Evolutionary conservation across 2,888 invertebrate genomes (phyloP).

Genomic region (Odontothrips loti): DNA sequence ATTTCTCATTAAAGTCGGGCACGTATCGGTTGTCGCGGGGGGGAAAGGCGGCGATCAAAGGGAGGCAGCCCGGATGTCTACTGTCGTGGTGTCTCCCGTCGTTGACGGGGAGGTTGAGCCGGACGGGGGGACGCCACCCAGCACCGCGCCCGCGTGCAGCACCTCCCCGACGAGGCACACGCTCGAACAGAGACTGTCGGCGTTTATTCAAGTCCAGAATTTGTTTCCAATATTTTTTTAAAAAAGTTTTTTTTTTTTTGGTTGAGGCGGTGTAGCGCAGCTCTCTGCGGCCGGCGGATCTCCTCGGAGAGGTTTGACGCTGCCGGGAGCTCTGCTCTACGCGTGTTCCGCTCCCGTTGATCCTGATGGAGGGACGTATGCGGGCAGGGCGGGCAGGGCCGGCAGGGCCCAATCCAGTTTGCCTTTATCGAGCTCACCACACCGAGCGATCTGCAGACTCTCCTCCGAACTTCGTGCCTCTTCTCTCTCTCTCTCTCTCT

Average conservation of each 20-base stretch:
- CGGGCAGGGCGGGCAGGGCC: background rate
- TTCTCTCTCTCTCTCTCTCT: background rate
- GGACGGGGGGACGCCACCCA: background rate
- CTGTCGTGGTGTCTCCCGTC: too few species aligned
- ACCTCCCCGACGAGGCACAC: background rate
- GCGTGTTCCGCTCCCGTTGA: background rate
- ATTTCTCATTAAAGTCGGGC: too few species aligned
- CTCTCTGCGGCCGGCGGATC: too few species aligned
- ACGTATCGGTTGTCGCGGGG: too few species aligned
- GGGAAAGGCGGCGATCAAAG: too few species aligned
- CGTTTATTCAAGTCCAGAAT: too few species aligned
- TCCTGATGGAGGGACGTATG: slow-evolving; percentile 5
- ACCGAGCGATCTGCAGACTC: background rate
- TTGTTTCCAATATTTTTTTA: background rate
- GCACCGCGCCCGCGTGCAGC: background rate
- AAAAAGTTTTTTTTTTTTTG: background rate
- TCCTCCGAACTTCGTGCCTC: background rate
- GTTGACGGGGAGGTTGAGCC: too few species aligned
- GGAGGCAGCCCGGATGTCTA: too few species aligned
- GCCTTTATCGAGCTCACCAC: background rate
- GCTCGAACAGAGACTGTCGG: too few species aligned
- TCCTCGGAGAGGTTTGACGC: too few species aligned
- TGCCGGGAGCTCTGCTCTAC: background rate
- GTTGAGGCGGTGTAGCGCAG: too few species aligned
- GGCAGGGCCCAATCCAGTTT: background rate